Evolutionary conservation across 2,797 vertebrate genomes (phyloP).

Genomic region (Gallirallus australis): DNA sequence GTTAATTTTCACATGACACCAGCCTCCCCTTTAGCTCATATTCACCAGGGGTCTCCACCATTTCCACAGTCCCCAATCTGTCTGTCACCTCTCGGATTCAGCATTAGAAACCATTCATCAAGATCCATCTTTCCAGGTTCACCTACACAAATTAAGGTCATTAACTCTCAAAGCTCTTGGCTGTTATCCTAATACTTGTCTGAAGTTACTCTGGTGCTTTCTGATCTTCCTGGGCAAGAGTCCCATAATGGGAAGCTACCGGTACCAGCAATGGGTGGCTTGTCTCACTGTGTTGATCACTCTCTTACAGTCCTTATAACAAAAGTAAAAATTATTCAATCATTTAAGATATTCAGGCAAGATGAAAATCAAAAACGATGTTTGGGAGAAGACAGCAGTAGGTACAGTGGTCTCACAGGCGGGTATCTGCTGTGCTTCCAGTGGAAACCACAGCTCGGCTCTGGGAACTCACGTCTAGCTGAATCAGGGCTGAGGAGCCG

Average conservation of each 20-base stretch:
- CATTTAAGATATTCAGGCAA: not conserved
- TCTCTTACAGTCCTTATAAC: not conserved
- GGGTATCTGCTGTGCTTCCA: not conserved
- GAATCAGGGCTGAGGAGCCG: not conserved
- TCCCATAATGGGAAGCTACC: not conserved
- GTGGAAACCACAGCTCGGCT: not conserved
- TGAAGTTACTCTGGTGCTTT: not conserved
- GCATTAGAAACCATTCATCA: not conserved
- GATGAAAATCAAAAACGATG: not conserved
- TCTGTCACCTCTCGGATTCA: not conserved
- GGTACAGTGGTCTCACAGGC: not conserved
- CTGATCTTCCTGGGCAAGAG: not conserved
- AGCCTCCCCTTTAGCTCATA: not conserved
- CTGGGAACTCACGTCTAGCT: not conserved
- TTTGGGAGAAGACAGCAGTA: not conserved
- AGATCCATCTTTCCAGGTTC: not conserved
- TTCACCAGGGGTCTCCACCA: not conserved
- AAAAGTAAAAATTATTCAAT: not conserved
- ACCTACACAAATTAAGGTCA: not conserved
- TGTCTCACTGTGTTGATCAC: not conserved
- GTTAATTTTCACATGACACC: not conserved
- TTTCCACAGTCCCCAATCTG: not conserved
- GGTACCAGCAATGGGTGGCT: not conserved
- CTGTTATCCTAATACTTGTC: not conserved
- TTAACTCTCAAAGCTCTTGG: not conserved